Percentiles rank a stretch among this genome's conserved stretches.
phyloP scores from a whole-genome alignment of 2,888 invertebrate species.

The Drosophila mimica region DNA sequence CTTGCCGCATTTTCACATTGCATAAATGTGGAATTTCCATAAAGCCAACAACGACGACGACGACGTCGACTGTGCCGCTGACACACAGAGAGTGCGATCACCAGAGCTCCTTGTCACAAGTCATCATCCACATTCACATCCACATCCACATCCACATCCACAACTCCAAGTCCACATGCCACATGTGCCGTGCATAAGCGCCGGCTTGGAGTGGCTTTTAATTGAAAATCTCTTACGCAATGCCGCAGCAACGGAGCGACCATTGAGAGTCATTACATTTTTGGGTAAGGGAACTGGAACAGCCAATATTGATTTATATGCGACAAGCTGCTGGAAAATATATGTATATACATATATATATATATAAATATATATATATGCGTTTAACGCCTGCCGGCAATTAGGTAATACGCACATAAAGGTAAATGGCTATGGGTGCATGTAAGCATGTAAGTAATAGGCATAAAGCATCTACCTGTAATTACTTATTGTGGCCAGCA shows the following conservation, averaged over 20 bases:
- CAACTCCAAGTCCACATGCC: slow-evolving; percentile 4
- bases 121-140: slow-evolving; percentile 18
- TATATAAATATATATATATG: not conserved
- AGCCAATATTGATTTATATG: slow-evolving; percentile 66
- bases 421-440: slow-evolving; percentile 59
- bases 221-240: slow-evolving; percentile 73
- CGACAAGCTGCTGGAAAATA: slow-evolving; percentile 39
- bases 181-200: slow-evolving; percentile 9
- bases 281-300: slow-evolving; percentile 54
- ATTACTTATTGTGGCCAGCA: slow-evolving; percentile 57
- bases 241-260: slow-evolving; percentile 10
- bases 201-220: slow-evolving; percentile 42
- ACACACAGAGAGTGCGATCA: slow-evolving; percentile 50
- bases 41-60: slow-evolving; percentile 40
- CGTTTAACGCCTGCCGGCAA: slow-evolving; percentile 63
- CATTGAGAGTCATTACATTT: slow-evolving; percentile 24
- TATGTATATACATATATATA: slow-evolving; percentile 17
- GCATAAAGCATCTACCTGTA: slow-evolving; percentile 37
- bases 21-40: slow-evolving; percentile 79
- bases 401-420: slow-evolving; percentile 64
- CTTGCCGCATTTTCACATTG: slow-evolving; percentile 73
- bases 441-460: slow-evolving; percentile 17
- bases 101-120: slow-evolving; percentile 31
- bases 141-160: slow-evolving; percentile 1
- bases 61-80: slow-evolving; percentile 60